These are phyloP conservation scores for Pomatostomus ruficeps DNA, from an alignment of 2,113 vertebrate genomes.

Conservation along the genomic window DNA sequence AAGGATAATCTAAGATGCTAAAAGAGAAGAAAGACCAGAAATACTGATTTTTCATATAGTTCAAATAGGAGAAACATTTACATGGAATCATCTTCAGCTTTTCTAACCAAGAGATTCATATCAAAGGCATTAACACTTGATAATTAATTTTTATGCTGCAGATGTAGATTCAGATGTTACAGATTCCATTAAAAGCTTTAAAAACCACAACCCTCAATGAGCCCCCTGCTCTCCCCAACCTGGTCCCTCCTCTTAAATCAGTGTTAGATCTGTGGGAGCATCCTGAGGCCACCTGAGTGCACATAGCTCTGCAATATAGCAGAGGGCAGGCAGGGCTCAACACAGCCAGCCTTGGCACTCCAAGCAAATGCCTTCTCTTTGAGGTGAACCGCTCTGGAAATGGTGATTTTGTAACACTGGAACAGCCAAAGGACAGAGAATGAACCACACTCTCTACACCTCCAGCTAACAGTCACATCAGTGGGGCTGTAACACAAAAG, in stretches of 20 bases:
- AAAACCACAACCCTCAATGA: background rate
- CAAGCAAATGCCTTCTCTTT: background rate
- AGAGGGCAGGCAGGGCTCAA: background rate
- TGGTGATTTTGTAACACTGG: background rate
- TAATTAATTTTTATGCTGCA: background rate
- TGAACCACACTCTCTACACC: background rate
- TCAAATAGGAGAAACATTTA: background rate
- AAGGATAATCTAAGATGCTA: background rate
- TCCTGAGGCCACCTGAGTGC: background rate
- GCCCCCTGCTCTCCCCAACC: background rate
- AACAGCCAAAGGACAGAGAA: background rate
- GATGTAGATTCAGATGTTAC: background rate
- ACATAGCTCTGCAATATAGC: background rate
- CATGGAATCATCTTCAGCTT: background rate
- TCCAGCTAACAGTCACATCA: background rate
- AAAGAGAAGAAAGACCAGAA: background rate
- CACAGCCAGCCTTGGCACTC: background rate
- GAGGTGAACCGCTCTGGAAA: background rate
- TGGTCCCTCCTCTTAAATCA: background rate
- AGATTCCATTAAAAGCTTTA: background rate
- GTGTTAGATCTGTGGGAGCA: background rate
- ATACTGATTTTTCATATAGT: background rate
- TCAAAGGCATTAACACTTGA: background rate
- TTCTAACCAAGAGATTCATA: background rate
- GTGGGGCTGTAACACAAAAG: background rate